Base-by-base conservation (phyloP, 2,888 invertebrate species). In the Nesidiocoris tenuis region DNA sequence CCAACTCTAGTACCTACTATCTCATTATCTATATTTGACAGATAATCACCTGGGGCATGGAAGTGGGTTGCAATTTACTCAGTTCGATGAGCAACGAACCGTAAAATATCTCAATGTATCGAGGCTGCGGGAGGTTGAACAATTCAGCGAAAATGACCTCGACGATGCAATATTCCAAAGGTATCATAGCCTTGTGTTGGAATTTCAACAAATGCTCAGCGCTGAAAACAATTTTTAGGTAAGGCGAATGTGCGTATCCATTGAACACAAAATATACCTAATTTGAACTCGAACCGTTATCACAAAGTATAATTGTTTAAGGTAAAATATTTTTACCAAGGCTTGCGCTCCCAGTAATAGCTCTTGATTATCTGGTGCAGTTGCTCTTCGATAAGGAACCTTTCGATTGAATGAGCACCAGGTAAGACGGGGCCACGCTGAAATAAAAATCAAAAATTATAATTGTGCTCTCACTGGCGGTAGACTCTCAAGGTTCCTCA, bases 381-480 rank as follows among this genome's bases (percentile, higher is more conserved):
- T 83, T 99, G 98, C 84, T 98, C 98, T 83, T 99, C 99, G 81
- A 99, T 96, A 0, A 99, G 87, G 84, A 96, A 98, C 77, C 99
- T 87, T 84, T 99, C 99, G 78, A 99, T 97, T 0, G 98, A 95
- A 85, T 98, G 97, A 19, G 95, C 93, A 54, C 97, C 98, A 0
- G 99, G 99, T 74, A 99, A 85, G 61, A 93, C 90, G 0, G 94
- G 93, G 0, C 90, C 74, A 87, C 82, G 67, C 77, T 78, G 56
- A 61, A 77, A 76, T 63, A 61, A 3, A 22, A 9, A 24, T 22
- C 17, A 55, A 74, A 22, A 18, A 57, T n/a, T 22, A n/a, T n/a
- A n/a, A n/a, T n/a, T n/a, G n/a, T n/a, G n/a, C n/a, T n/a, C 2
- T 18, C 12, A 61, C 19, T 2, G 61, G 61, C n/a, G n/a, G n/a